These are phyloP conservation scores for Tenodera sinensis DNA, from an alignment of 2,888 invertebrate species.

Conservation along the genomic window DNA sequence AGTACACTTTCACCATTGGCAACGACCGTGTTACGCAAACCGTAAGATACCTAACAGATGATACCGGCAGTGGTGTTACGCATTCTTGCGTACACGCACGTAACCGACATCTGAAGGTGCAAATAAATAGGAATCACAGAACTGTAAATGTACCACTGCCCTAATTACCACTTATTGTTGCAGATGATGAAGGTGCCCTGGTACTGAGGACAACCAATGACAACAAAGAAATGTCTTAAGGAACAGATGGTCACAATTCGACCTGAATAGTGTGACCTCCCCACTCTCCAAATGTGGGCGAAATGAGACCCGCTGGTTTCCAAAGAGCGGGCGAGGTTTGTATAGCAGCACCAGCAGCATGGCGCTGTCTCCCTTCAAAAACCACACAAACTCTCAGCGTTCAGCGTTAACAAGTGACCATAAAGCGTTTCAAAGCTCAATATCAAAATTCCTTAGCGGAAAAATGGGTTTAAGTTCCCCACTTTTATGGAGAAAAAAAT, in stretches of 20 bases:
- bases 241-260: background rate
- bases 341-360: background rate
- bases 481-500: no score
- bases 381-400: no score
- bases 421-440: no score
- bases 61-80: background rate
- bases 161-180: background rate
- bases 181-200: background rate
- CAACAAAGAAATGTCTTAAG: background rate
- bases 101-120: background rate
- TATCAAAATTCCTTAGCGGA: no score
- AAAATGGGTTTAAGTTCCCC: no score
- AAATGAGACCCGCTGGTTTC: background rate
- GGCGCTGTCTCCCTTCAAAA: no score
- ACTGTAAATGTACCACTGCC: background rate
- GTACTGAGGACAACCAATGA: background rate
- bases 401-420: no score
- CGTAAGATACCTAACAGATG: background rate
- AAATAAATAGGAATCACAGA: no score
- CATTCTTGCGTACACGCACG: background rate
- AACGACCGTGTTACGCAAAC: background rate
- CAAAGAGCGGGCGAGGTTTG: background rate
- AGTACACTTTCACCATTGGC: background rate
- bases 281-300: background rate
- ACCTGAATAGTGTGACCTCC: background rate